A percentile compares a stretch with the other conserved stretches of the same genome.
These are phyloP conservation scores for Sardina pilchardus DNA, from an alignment of 2,113 vertebrate genomes.

Conservation along the genomic window DNA sequence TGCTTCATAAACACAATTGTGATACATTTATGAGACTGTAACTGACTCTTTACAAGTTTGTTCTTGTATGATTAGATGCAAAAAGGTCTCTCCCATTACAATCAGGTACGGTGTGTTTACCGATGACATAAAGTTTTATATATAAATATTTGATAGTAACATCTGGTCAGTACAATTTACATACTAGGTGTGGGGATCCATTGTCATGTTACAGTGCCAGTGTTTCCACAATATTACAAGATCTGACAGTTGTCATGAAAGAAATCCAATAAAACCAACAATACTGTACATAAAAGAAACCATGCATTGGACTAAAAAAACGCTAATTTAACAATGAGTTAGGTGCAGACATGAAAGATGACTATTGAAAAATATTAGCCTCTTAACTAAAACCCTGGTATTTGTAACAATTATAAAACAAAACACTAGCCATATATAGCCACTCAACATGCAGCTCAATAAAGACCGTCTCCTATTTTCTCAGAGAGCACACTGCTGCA, in stretches of 20 bases:
- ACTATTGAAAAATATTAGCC: slow-evolving; percentile 50
- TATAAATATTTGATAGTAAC: slow-evolving; percentile 18
- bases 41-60: too few relatives aligned
- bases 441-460: slow-evolving; percentile 49
- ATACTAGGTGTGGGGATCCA: slow-evolving; percentile 1
- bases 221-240: slow-evolving; percentile 42
- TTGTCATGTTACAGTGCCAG: not conserved
- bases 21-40: not conserved
- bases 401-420: slow-evolving; percentile 12
- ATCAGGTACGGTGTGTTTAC: slow-evolving; percentile 1
- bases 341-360: slow-evolving; percentile 43
- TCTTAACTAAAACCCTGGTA: slow-evolving; percentile 40
- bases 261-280: slow-evolving; percentile 27
- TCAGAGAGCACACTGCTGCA: not conserved
- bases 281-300: slow-evolving; percentile 49
- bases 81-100: not conserved
- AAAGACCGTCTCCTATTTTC: slow-evolving; percentile 27
- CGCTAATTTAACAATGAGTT: slow-evolving; percentile 44
- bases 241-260: slow-evolving; percentile 22
- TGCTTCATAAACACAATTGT: too few relatives aligned
- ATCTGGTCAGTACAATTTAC: slow-evolving; percentile 17
- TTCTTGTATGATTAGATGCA: too few relatives aligned
- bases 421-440: slow-evolving; percentile 36
- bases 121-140: slow-evolving; percentile 17
- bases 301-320: slow-evolving; percentile 49